A percentile compares a stretch with the other conserved stretches of the same genome.
These are phyloP conservation scores for Manis crassicaudata DNA, from an alignment of 2,797 vertebrate species.

Conservation along the genomic window DNA sequence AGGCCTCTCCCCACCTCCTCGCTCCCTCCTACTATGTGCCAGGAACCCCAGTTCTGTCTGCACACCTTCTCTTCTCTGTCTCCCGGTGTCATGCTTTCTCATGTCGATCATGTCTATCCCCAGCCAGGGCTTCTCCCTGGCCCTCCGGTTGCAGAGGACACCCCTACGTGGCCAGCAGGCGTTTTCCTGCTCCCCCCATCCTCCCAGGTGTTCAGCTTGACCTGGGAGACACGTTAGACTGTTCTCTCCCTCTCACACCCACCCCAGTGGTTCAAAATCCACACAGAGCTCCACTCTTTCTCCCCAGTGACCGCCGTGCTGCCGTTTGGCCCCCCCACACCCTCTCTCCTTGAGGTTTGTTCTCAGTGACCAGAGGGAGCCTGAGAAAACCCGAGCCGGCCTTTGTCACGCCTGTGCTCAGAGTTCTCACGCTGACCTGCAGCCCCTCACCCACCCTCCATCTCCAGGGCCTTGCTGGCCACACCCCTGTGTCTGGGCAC, in stretches of 20 bases:
- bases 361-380: background rate
- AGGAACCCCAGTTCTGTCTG: rapidly evolving
- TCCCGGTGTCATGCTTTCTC: background rate
- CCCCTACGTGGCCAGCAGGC: background rate
- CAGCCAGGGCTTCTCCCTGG: background rate
- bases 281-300: background rate
- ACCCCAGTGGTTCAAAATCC: background rate
- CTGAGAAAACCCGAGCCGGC: too few relatives aligned
- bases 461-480: background rate
- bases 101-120: too few relatives aligned
- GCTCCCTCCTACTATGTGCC: rapidly evolving
- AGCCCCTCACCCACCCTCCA: background rate
- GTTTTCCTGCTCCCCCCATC: too few relatives aligned
- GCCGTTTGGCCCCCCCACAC: background rate
- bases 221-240: background rate
- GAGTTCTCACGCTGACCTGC: background rate
- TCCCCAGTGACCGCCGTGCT: background rate
- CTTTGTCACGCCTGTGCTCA: rapidly evolving
- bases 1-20: too few relatives aligned
- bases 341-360: too few relatives aligned
- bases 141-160: background rate
- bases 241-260: background rate
- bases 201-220: background rate
- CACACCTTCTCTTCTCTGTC: too few relatives aligned
- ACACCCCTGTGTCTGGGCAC: background rate